phyloP scores from a whole-genome alignment of 2,797 vertebrate species.

The Columba guinea region DNA sequence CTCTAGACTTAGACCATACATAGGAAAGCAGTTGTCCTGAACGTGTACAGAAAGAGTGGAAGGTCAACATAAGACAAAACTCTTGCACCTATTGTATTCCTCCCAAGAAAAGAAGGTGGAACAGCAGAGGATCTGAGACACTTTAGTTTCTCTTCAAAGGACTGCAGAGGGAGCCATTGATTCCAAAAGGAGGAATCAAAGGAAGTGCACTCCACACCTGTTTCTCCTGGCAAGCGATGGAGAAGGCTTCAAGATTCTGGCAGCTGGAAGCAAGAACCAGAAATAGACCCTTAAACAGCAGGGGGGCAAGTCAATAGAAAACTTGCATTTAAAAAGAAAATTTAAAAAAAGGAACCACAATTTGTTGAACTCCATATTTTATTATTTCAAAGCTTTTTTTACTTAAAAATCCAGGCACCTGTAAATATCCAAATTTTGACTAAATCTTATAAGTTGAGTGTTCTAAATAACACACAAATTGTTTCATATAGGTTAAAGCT shows the following conservation, averaged over 20 bases:
- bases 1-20: fast-evolving
- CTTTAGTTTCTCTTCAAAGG: neutral
- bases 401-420: neutral
- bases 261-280: conserved; percentile 23
- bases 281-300: conserved; percentile 23
- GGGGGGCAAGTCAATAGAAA: neutral
- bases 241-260: conserved; percentile 9
- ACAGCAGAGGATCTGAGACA: neutral
- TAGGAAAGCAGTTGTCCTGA: neutral
- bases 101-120: neutral
- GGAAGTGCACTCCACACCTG: neutral
- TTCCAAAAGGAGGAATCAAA: neutral
- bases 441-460: neutral
- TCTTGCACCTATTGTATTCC: neutral
- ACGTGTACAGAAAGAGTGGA: fast-evolving
- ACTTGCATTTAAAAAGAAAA: neutral
- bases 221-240: conserved; percentile 23
- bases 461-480: neutral
- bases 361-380: neutral
- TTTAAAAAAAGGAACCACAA: neutral
- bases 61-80: neutral
- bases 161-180: conserved; percentile 48
- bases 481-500: neutral
- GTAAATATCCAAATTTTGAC: neutral
- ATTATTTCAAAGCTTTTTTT: neutral